phyloP scores from a whole-genome alignment of 1,140 invertebrate genomes.

The Caenorhabditis tropicalis region DNA sequence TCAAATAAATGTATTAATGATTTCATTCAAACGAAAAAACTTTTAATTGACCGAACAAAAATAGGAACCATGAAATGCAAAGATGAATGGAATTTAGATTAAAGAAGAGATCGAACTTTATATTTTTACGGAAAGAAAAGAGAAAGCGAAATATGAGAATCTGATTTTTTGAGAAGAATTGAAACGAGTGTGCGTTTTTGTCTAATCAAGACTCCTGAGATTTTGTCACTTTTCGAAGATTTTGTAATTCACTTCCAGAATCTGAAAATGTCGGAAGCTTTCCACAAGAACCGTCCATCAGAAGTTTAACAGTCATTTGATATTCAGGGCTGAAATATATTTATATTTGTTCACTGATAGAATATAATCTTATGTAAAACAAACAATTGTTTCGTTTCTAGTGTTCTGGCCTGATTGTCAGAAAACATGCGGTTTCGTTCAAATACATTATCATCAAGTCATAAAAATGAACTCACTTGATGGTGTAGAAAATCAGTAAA shows the following conservation, averaged over 20 bases:
- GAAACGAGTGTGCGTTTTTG: too few relatives aligned
- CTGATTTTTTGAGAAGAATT: too few relatives aligned
- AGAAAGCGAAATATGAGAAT: background rate
- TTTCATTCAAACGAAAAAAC: too few relatives aligned
- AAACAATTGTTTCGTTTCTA: background rate
- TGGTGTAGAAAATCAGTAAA: slow-evolving; percentile 25
- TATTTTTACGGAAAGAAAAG: too few relatives aligned
- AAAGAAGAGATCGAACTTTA: too few relatives aligned
- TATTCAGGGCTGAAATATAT: slow-evolving; percentile 36
- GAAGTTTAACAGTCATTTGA: slow-evolving; percentile 15
- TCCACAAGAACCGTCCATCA: background rate
- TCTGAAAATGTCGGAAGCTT: background rate
- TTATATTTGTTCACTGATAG: background rate
- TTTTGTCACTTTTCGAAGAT: background rate
- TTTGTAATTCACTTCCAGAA: slow-evolving; percentile 10
- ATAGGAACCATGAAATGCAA: too few relatives aligned
- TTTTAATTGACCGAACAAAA: too few relatives aligned
- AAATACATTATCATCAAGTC: background rate
- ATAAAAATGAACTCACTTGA: slow-evolving; percentile 15
- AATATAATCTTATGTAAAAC: background rate
- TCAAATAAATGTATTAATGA: too few relatives aligned
- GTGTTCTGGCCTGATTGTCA: slow-evolving; percentile 3
- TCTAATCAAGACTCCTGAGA: background rate
- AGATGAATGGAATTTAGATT: background rate
- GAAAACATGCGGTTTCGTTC: background rate